phyloP scores from a whole-genome alignment of 2,797 vertebrate species.

The Gallinago stenura region DNA sequence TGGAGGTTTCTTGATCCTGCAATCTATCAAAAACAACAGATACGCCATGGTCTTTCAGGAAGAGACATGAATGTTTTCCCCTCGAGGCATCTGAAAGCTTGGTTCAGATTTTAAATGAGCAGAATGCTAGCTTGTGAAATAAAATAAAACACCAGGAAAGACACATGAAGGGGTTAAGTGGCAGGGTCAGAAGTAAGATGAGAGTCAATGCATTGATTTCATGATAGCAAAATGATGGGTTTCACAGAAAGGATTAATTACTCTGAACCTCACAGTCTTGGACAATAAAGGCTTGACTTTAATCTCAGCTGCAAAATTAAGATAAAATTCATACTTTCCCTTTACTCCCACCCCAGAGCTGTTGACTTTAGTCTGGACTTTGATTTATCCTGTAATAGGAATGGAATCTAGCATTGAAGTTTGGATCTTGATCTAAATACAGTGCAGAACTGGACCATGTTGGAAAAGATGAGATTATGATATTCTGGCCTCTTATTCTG shows the following conservation, averaged over 20 bases:
- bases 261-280: background rate
- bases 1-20: background rate
- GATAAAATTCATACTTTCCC: background rate
- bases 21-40: background rate
- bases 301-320: background rate
- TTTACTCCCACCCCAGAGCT: background rate
- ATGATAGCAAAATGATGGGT: background rate
- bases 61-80: background rate
- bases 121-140: background rate
- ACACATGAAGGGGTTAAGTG: background rate
- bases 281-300: background rate
- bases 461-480: background rate
- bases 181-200: background rate
- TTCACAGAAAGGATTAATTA: slow-evolving; percentile 3
- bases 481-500: background rate
- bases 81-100: background rate
- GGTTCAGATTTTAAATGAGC: background rate
- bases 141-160: slow-evolving; percentile 8
- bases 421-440: background rate
- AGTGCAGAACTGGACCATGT: background rate
- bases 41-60: background rate
- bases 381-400: background rate
- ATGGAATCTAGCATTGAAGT: background rate
- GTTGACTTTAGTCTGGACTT: background rate
- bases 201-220: background rate